Evolutionary conservation across 2,888 invertebrate genomes (phyloP).

Genomic region (Cantharis flavilabris): DNA sequence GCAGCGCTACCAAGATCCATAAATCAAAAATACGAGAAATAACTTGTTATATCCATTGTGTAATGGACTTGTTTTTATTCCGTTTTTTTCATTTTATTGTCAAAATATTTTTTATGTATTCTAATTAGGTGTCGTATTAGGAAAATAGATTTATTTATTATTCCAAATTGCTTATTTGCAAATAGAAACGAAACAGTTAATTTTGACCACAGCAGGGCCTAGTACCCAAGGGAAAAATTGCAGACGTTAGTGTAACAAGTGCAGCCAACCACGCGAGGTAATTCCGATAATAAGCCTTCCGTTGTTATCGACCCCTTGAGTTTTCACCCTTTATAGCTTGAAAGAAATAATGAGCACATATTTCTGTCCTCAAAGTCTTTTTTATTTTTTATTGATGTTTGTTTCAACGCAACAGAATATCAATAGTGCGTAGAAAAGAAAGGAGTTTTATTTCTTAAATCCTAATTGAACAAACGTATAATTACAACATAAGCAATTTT

Average conservation of each 20-base stretch:
- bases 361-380: conserved; percentile 25
- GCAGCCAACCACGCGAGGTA: conserved; percentile 39
- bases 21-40: conserved; percentile 57
- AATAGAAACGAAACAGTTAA: conserved; percentile 36
- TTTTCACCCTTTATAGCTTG: conserved; percentile 29
- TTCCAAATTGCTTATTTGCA: neutral
- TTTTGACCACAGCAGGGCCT: conserved; percentile 41
- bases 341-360: conserved; percentile 28
- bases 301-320: conserved; percentile 39
- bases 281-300: conserved; percentile 43
- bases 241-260: conserved; percentile 48
- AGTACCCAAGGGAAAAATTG: conserved; percentile 54
- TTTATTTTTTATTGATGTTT: conserved; percentile 9
- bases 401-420: neutral
- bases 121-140: neutral
- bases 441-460: neutral
- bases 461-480: neutral
- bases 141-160: neutral
- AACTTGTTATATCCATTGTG: conserved; percentile 56
- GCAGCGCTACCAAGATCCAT: conserved; percentile 54
- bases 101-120: neutral
- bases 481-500: neutral
- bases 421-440: neutral
- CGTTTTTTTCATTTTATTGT: conserved; percentile 42
- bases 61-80: conserved; percentile 56